These are phyloP conservation scores for Cyrtodaria siliqua DNA, from an alignment of 2,888 invertebrate genomes.

Conservation along the genomic window DNA sequence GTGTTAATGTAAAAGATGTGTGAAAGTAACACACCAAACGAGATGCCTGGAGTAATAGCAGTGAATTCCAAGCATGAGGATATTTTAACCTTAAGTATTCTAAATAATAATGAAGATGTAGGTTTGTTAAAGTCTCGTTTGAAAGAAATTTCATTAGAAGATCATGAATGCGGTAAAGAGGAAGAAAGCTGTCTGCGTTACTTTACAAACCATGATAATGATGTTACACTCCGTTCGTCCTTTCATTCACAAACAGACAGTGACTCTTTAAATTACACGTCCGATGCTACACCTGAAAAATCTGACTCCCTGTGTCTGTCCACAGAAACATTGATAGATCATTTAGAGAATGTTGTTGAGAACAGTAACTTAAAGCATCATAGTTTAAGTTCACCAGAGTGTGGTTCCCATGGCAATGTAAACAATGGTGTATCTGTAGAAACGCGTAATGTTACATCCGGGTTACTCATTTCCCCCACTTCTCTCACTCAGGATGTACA, in stretches of 20 bases:
- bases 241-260: not conserved
- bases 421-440: constrained; percentile 43
- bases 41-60: constrained; percentile 34
- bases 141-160: constrained; percentile 32
- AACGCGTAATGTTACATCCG: constrained; percentile 66
- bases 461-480: constrained; percentile 76
- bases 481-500: constrained; percentile 78
- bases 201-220: not conserved
- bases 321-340: constrained; percentile 63
- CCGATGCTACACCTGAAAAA: constrained; percentile 15
- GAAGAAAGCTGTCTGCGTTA: not conserved
- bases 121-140: constrained; percentile 70
- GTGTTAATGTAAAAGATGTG: constrained; percentile 31
- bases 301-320: constrained; percentile 54
- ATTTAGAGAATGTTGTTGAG: constrained; percentile 21
- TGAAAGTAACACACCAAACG: constrained; percentile 23
- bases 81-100: constrained; percentile 42
- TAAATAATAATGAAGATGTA: constrained; percentile 68
- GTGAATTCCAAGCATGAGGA: constrained; percentile 17
- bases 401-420: constrained; percentile 24
- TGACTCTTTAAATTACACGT: not conserved
- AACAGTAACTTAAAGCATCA: not conserved
- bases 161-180: not conserved
- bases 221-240: not conserved
- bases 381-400: constrained; percentile 3